phyloP scores from a whole-genome alignment of 2,888 invertebrate genomes.

The Napeogenes sylphis region DNA sequence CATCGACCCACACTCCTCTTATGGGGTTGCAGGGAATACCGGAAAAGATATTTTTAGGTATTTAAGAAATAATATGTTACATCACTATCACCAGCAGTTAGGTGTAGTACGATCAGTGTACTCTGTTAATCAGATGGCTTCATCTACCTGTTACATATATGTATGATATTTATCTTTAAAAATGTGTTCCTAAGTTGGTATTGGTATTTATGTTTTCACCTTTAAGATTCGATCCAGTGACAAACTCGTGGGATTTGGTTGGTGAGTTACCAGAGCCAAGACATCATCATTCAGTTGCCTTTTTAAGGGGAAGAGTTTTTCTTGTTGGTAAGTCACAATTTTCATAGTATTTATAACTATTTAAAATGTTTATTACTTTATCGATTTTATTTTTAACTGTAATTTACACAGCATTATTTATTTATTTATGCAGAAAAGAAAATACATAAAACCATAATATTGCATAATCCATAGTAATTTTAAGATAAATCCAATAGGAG shows the following conservation, averaged over 20 bases:
- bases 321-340: constrained; percentile 75
- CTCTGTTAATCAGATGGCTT: too few relatives aligned
- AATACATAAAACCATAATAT: too few relatives aligned
- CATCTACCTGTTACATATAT: not conserved
- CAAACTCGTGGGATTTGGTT: constrained; percentile 81
- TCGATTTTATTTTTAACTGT: too few relatives aligned
- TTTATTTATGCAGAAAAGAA: too few relatives aligned
- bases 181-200: not conserved
- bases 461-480: not conserved
- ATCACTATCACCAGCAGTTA: not conserved
- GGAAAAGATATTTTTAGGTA: constrained; percentile 79
- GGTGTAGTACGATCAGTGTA: too few relatives aligned
- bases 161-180: not conserved
- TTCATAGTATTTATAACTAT: too few relatives aligned
- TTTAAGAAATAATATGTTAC: not conserved
- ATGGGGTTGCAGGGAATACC: constrained; percentile 75
- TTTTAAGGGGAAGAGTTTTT: constrained; percentile 80
- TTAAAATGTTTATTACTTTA: too few relatives aligned
- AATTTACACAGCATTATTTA: too few relatives aligned
- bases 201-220: not conserved
- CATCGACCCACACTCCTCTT: constrained; percentile 79
- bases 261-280: constrained; percentile 83
- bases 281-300: constrained; percentile 82
- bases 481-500: constrained; percentile 60
- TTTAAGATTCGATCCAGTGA: constrained; percentile 75